Evolutionary conservation across 2,797 vertebrate species (phyloP).

Genomic region (Mico argentatus): DNA sequence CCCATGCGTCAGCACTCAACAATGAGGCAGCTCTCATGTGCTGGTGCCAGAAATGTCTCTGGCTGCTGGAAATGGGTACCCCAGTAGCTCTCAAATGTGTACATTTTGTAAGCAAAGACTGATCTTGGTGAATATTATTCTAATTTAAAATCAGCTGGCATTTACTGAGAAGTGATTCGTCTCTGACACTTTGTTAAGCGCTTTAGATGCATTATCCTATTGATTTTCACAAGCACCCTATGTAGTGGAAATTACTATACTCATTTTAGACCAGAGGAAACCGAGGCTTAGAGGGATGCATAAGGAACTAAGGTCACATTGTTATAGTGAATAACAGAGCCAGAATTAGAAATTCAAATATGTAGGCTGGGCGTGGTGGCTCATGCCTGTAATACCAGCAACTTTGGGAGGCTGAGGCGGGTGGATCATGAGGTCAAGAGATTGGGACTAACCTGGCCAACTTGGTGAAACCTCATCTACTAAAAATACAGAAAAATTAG

Average conservation of each 20-base stretch:
- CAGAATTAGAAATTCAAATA: conserved; percentile 21
- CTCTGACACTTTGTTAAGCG: background rate
- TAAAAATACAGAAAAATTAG: too few relatives aligned
- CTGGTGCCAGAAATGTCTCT: conserved; percentile 3
- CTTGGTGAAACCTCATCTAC: too few relatives aligned
- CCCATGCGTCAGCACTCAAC: background rate
- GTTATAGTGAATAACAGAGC: background rate
- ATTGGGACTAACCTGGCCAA: too few relatives aligned
- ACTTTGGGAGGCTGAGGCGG: too few relatives aligned
- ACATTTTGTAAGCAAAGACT: background rate
- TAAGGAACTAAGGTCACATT: background rate
- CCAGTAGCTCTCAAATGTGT: background rate
- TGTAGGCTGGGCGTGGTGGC: too few relatives aligned
- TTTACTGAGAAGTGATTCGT: background rate
- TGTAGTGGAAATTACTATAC: background rate
- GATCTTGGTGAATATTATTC: background rate
- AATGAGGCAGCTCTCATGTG: background rate
- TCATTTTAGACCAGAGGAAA: background rate
- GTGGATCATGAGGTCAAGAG: too few relatives aligned
- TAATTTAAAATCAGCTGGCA: conserved; percentile 22
- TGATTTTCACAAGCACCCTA: background rate
- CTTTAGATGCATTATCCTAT: background rate
- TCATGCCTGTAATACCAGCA: too few relatives aligned
- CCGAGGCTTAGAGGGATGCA: background rate
- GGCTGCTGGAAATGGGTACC: background rate